A percentile compares a stretch with the other conserved stretches of the same genome.
phyloP scores from a whole-genome alignment of 2,797 vertebrate genomes.

The Falco columbarius region DNA sequence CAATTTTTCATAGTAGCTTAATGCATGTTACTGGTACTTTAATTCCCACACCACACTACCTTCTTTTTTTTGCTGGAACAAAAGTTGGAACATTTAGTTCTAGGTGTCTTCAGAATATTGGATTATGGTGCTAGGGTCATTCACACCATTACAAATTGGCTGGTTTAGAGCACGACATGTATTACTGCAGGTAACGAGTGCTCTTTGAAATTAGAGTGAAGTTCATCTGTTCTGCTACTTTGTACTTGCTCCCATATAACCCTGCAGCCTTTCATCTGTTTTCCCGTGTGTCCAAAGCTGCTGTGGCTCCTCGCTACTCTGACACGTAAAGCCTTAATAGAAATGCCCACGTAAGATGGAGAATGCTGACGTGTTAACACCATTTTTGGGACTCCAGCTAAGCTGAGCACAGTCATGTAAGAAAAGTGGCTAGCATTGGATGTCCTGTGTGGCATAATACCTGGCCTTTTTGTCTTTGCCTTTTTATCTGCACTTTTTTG shows the following conservation, averaged over 20 bases:
- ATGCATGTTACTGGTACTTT: background rate
- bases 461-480: background rate
- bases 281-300: background rate
- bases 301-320: background rate
- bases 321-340: background rate
- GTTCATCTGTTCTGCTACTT: background rate
- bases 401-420: background rate
- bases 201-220: background rate
- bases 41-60: background rate
- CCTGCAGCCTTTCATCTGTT: background rate
- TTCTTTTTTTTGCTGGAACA: background rate
- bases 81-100: background rate
- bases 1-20: background rate
- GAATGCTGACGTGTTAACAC: background rate
- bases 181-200: background rate
- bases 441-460: background rate
- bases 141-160: background rate
- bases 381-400: background rate
- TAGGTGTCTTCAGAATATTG: background rate
- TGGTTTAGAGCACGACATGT: background rate
- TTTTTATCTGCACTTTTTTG: background rate
- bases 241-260: background rate
- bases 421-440: background rate
- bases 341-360: background rate
- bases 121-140: background rate